Conservation (phyloP, 2,888 invertebrate species). For the Nomada hirtipes region DNA sequence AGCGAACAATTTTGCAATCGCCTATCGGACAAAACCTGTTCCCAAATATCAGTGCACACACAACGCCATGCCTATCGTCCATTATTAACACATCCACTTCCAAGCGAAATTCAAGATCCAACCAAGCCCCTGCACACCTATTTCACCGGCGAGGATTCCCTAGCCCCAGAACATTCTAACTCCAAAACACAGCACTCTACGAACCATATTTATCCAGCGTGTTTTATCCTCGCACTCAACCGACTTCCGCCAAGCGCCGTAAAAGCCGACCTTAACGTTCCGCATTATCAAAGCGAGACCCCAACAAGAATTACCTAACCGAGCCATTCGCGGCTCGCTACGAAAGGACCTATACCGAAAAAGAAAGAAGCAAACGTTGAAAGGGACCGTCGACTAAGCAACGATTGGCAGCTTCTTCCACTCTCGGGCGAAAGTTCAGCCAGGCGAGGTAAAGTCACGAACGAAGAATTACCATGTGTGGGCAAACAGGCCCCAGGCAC, state of each 20-base stretch:
- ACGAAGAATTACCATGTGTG: constrained; percentile 74
- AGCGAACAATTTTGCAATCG: too few species aligned
- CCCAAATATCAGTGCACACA: too few species aligned
- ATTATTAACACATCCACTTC: too few species aligned
- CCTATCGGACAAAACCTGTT: too few species aligned
- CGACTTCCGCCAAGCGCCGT: background rate
- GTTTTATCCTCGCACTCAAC: background rate
- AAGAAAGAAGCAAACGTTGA: background rate
- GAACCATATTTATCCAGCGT: background rate
- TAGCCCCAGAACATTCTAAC: too few species aligned
- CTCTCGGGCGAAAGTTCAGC: constrained; percentile 54
- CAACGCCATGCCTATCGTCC: too few species aligned
- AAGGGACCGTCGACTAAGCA: constrained; percentile 18
- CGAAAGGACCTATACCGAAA: constrained; percentile 6
- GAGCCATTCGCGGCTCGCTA: background rate
- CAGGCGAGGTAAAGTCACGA: constrained; percentile 42
- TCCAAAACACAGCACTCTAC: background rate
- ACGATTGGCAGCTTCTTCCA: constrained; percentile 34
- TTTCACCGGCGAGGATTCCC: too few species aligned
- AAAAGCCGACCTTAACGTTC: constrained; percentile 6
- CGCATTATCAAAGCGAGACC: background rate
- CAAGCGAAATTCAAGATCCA: too few species aligned
- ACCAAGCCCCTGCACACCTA: too few species aligned
- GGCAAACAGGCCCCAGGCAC: constrained; percentile 78
- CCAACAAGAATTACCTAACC: constrained; percentile 5